Base-by-base conservation (phyloP, 2,113 vertebrate species). In the Nerophis lumbriciformis region DNA sequence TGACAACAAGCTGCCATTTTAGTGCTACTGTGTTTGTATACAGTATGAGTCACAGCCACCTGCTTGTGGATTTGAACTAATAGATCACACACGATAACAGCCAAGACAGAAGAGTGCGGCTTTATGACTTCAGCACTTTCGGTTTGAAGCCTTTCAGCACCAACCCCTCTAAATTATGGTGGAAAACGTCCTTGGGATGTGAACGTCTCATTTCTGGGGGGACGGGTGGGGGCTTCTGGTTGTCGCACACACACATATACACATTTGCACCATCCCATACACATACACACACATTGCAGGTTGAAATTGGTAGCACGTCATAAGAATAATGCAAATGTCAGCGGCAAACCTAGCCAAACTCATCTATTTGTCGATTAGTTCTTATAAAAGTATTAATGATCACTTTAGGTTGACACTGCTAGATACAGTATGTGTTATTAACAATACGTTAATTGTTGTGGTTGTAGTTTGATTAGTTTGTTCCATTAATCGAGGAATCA, bases 141-240 rank as follows among this genome's bases (percentile, higher is more conserved):
- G 49, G 73, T 79, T 83, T 87, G 83, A 86, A 86, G 82, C 79
- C 82, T 83, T 87, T 85, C 77, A 81, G 85, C 81, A 79, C 75
- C 82, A 79, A 69, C 84, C 83, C 76, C 74, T 85, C 84, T 86
- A 87, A 87, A 89, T 89, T 86, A 89, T 85, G 81, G 87, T 82
- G 80, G 81, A 71, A 85, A 82, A 89, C 78, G 87, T 87, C 87
- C 87, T 89, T 89, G 87, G 78, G 82, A 86, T 86, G 84, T 86
- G 87, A 86, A 87, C 85, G 85, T 87, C 85, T 89, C 85, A 87
- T 89, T 87, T 83, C 81, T 35, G 48, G 28, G 83, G 28, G 28
- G 28, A 28, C 28, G 4, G 28, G 68, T 45, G 16, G 70, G 28
- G 28, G 28, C 28, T 28, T 28, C 69, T 64, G 38, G 56, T 53